Percentiles rank a stretch among this genome's conserved stretches.
phyloP scores from a whole-genome alignment of 2,113 vertebrate genomes.

The Corydoras sp. region DNA sequence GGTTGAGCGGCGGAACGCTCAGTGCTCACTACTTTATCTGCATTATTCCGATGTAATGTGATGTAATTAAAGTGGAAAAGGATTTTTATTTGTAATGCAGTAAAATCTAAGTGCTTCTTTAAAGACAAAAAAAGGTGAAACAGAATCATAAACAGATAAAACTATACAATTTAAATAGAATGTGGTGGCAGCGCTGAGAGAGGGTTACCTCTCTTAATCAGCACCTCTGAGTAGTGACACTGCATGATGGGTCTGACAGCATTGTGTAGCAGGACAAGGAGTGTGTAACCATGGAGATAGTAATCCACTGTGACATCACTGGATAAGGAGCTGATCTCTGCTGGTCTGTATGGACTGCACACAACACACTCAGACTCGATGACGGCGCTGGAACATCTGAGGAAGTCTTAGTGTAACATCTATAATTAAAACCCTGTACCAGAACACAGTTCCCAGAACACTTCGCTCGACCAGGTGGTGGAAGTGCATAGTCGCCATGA shows the following conservation, averaged over 20 bases:
- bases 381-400: too few relatives aligned
- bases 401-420: too few relatives aligned
- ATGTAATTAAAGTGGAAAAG: too few relatives aligned
- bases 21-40: too few relatives aligned
- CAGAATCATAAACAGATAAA: too few relatives aligned
- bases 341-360: constrained; percentile 18
- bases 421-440: constrained; percentile 9
- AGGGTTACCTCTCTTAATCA: constrained; percentile 10
- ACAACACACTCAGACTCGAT: too few relatives aligned
- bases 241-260: constrained; percentile 21
- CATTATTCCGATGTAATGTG: too few relatives aligned
- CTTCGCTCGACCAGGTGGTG: constrained; percentile 36
- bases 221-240: constrained; percentile 7
- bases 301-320: not conserved
- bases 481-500: constrained; percentile 31
- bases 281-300: constrained; percentile 9
- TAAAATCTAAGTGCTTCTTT: too few relatives aligned
- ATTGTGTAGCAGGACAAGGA: constrained; percentile 28
- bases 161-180: too few relatives aligned
- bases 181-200: not conserved
- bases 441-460: constrained; percentile 28
- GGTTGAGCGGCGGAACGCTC: too few relatives aligned
- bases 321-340: not conserved
- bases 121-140: too few relatives aligned
- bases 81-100: too few relatives aligned